Evolutionary conservation across 2,113 vertebrate species (phyloP), one percentile per base, ranked within the genome.

Genomic region (Hystrix brachyura): DNA sequence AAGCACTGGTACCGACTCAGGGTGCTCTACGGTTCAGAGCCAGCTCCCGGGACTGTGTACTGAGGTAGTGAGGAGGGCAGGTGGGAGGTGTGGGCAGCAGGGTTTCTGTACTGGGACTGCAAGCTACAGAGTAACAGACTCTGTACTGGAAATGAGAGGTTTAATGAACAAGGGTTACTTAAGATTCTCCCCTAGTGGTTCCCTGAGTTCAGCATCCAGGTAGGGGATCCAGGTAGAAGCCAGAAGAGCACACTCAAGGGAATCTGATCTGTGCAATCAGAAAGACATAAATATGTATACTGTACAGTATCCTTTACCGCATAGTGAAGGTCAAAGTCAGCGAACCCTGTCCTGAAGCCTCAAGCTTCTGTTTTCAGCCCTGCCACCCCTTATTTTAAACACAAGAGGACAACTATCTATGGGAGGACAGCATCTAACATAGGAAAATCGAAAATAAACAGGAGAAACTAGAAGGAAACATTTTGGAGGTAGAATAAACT

Each of bases 381-480:
- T 46, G 9, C 38, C 38, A 74, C 8, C 6, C 4, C 15, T 90
- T 81, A 25, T 46, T 76, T 95, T 67, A 43, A 25, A 55, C 43
- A 65, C 72, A 64, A 38, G n/a, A 55, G 5, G 55, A 86, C 27
- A 92, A 90, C 23, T 69, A 87, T 17, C 53, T 67, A 27, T 90
- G 62, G 67, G 21, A 88, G 25, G 15, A 87, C 11, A 72, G 8
- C 32, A 29, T 93, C 51, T 46, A 74, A n/a, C 32, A 81, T 17
- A 32, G 84, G n/a, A 60, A 80, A 90, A 80, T 94, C 3, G 25
- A 90, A 87, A 94, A 85, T 87, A 94, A 79, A 71, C 29, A 96
- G 89, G 93, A 85, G 23, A 21, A 65, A 84, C 8, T 83, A 64
- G 17, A 18, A 21, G 34, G 32, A 91, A 90, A 81, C 21, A 93